A percentile compares a stretch with the other conserved stretches of the same genome.
These are phyloP conservation scores for Sardina pilchardus DNA, from an alignment of 2,113 vertebrate genomes.

Conservation along the genomic window DNA sequence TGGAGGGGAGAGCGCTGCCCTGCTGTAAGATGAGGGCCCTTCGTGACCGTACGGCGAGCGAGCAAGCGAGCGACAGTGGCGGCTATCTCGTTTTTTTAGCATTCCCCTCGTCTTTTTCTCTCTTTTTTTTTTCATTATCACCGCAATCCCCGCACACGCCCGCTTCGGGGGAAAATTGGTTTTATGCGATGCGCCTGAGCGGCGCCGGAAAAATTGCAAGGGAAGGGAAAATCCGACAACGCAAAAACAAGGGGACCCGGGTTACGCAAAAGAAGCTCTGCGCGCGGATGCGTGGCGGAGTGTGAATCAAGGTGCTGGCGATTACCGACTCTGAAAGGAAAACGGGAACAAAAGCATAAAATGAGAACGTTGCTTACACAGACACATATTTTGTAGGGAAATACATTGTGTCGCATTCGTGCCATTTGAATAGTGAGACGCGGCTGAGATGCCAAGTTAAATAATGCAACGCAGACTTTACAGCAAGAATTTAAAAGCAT, in stretches of 20 bases:
- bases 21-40: conserved; percentile 24
- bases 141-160: conserved; percentile 52
- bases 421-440: not conserved
- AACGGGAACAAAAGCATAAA: conserved; percentile 30
- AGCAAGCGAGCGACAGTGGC: not conserved
- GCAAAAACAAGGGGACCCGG: conserved; percentile 51
- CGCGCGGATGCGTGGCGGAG: conserved; percentile 23
- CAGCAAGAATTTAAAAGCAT: not conserved
- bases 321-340: conserved; percentile 36
- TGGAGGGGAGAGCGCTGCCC: not conserved
- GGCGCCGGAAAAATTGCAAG: conserved; percentile 47
- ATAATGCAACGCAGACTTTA: not conserved
- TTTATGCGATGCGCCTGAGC: conserved; percentile 60
- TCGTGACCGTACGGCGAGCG: not conserved
- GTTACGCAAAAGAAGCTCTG: conserved; percentile 47
- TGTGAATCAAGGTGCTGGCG: conserved; percentile 40
- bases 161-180: conserved; percentile 61
- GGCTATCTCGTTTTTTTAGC: conserved; percentile 62
- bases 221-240: conserved; percentile 41
- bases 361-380: not conserved
- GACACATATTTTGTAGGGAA: not conserved
- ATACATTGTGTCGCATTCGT: not conserved
- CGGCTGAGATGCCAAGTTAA: not conserved
- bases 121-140: conserved; percentile 58
- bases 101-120: conserved; percentile 54